Evolutionary conservation across 1,140 invertebrate genomes (phyloP), one percentile per base, ranked within the genome.

Genomic region (Hestina assimilis): DNA sequence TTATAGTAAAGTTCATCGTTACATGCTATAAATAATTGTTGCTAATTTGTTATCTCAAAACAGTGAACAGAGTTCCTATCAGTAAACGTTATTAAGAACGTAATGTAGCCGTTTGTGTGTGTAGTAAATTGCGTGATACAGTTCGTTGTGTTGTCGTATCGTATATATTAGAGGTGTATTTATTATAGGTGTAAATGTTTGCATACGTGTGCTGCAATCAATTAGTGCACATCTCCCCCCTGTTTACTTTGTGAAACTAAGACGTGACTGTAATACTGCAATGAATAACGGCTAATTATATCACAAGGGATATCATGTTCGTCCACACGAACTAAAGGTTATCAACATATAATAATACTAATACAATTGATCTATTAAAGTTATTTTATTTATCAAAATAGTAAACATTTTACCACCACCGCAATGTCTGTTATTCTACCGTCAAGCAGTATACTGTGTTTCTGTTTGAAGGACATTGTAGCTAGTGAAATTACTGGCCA

Each of bases 151-250:
- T 38, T 38, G 15, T 14, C 33, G 33, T 38, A 38, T 5, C 7
- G 21, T 24, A 24, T 42, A 42, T 23, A 17, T 42, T 42, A 24
- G n/a, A 23, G 20, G 40, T 8, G 7, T 42, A 42, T 42, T 51
- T 47, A 61, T 66, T 50, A 52, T 50, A 47, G 53, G 42, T 41
- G 50, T 45, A 62, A 66, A 70, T 67, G 63, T 71, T 66, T 68
- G 63, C 59, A 64, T 58, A 57, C 71, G 72, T 70, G 60, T 58
- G 62, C 59, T 66, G 69, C 65, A 69, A 75, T 73, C 69, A 75
- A 77, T 75, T 75, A 75, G 59, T 53, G 54, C 43, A 33, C 66
- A 65, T 69, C 62, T 61, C 61, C 54, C 56, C 55, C 41, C 47
- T 72, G 69, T 69, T 67, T 65, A 63, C 58, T 62, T 28, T 46